phyloP scores from a whole-genome alignment of 2,113 vertebrate genomes.

The Antennarius striatus region DNA sequence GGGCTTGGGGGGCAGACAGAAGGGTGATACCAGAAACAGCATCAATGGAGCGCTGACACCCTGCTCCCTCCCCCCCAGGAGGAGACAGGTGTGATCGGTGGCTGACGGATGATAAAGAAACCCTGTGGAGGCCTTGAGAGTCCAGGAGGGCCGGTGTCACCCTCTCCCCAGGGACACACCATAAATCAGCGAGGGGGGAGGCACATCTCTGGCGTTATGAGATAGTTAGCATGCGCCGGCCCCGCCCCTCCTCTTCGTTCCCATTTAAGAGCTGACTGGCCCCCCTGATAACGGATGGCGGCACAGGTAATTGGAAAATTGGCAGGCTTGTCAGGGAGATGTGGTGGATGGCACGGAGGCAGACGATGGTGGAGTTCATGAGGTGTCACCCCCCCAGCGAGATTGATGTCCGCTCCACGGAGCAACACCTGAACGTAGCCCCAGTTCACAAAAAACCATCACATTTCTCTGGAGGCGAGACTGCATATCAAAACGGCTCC shows the following conservation, averaged over 20 bases:
- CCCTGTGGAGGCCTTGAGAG: constrained; percentile 41
- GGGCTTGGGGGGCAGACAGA: constrained; percentile 23
- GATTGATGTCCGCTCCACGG: constrained; percentile 87
- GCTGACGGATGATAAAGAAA: constrained; percentile 41
- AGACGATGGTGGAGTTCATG: constrained; percentile 80
- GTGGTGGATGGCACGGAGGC: constrained; percentile 86
- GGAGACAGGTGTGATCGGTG: constrained; percentile 26
- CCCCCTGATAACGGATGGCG: constrained; percentile 90
- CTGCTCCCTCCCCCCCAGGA: constrained; percentile 28
- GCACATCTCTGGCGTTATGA: constrained; percentile 82
- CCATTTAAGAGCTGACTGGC: constrained; percentile 89
- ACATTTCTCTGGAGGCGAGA: constrained; percentile 73
- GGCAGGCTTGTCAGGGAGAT: constrained; percentile 92
- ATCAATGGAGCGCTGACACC: background rate
- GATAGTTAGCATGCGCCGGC: constrained; percentile 82
- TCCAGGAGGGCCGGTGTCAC: constrained; percentile 42
- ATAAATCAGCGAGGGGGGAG: constrained; percentile 60
- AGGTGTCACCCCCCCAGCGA: constrained; percentile 78
- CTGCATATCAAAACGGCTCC: constrained; percentile 80
- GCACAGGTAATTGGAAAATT: constrained; percentile 97
- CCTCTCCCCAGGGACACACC: constrained; percentile 49
- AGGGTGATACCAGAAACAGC: constrained; percentile 32
- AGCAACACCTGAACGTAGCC: constrained; percentile 82
- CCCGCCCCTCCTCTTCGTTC: constrained; percentile 82
- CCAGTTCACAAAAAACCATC: constrained; percentile 75